Evolutionary conservation across 2,113 vertebrate genomes (phyloP).

Genomic region (Galbula dea): DNA sequence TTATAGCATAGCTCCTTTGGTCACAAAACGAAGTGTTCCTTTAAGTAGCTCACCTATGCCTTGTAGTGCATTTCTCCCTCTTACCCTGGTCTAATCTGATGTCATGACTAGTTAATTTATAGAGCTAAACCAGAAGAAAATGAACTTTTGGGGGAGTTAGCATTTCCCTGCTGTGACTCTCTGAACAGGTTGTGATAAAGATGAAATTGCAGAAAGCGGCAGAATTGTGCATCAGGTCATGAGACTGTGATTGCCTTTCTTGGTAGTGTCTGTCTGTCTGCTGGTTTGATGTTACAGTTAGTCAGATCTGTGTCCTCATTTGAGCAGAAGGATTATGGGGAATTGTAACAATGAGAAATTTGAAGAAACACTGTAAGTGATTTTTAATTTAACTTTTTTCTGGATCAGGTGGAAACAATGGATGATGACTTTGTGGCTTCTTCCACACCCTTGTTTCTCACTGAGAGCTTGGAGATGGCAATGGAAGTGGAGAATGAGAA

Average conservation of each 20-base stretch:
- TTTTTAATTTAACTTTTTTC: background rate
- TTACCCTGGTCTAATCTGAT: background rate
- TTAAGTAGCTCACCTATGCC: background rate
- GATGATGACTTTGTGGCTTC: conserved; percentile 74
- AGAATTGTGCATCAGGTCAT: background rate
- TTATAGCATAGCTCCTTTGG: background rate
- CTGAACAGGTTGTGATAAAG: background rate
- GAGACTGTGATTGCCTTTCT: background rate
- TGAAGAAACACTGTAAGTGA: background rate
- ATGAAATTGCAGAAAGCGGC: background rate
- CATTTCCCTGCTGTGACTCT: background rate
- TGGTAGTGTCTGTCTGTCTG: background rate
- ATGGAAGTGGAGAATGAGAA: conserved; percentile 68
- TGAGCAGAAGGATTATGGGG: background rate
- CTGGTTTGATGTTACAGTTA: background rate
- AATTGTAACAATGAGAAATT: background rate
- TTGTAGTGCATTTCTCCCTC: background rate
- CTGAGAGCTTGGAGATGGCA: conserved; percentile 75
- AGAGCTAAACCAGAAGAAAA: background rate
- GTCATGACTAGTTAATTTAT: background rate
- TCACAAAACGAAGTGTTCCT: background rate
- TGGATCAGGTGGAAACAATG: conserved; percentile 70
- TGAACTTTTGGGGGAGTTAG: background rate
- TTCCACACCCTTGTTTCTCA: conserved; percentile 70
- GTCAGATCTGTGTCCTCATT: background rate